Conservation (phyloP, 2,113 vertebrate species). For the Apeltes quadracus region DNA sequence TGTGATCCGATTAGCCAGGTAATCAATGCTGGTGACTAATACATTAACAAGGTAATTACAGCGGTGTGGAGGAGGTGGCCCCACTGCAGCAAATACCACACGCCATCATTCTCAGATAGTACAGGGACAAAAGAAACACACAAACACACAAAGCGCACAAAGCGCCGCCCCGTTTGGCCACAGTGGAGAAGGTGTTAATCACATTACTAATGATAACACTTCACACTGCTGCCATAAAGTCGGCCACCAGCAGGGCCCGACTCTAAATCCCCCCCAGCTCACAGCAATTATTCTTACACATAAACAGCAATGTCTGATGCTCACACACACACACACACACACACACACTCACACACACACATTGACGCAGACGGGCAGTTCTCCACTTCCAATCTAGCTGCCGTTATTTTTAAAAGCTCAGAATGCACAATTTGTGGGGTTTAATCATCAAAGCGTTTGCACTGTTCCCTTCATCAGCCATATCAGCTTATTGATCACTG, state of each 20-base stretch:
- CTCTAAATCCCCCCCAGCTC: slow-evolving; percentile 33
- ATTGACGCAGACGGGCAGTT: background rate
- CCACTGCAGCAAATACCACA: slow-evolving; percentile 55
- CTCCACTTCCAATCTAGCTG: background rate
- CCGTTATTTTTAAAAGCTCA: background rate
- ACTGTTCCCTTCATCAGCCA: background rate
- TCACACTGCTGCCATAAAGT: slow-evolving; percentile 56
- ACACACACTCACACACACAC: background rate
- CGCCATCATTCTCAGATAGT: slow-evolving; percentile 35
- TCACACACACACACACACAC: background rate
- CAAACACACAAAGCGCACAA: slow-evolving; percentile 39
- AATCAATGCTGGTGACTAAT: slow-evolving; percentile 96
- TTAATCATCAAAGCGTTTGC: background rate
- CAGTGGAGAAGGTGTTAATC: slow-evolving; percentile 65
- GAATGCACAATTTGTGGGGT: background rate
- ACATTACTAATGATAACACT: slow-evolving; percentile 70
- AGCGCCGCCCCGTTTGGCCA: slow-evolving; percentile 34
- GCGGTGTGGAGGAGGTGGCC: slow-evolving; percentile 49
- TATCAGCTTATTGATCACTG: background rate
- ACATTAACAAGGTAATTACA: slow-evolving; percentile 98
- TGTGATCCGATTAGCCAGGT: slow-evolving; percentile 96
- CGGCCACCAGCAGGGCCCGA: slow-evolving; percentile 28
- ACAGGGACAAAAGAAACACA: slow-evolving; percentile 38
- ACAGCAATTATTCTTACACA: slow-evolving; percentile 33
- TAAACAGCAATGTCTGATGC: slow-evolving; percentile 15